Conservation (phyloP, 2,113 vertebrate genomes). For the Rhinopomastus cyanomelas region DNA sequence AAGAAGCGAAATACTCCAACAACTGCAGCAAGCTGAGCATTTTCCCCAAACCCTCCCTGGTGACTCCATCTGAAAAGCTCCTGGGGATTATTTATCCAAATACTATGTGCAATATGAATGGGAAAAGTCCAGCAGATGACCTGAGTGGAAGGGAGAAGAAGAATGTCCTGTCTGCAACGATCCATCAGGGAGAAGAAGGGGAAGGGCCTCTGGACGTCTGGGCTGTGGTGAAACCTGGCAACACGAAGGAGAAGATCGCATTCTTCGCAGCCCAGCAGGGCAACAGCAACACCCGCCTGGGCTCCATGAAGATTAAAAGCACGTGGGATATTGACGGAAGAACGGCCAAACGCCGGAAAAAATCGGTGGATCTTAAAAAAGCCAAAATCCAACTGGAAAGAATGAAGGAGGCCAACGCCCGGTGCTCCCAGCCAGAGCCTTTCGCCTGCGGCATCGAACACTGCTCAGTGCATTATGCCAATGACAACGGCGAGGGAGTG, state of each 20-base stretch:
- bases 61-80: slow-evolving; percentile 73
- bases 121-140: slow-evolving; percentile 59
- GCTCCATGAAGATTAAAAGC: slow-evolving; percentile 85
- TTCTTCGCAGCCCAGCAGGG: slow-evolving; percentile 88
- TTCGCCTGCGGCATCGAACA: slow-evolving; percentile 73
- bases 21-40: slow-evolving; percentile 60
- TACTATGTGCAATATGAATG: slow-evolving; percentile 76
- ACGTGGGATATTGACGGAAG: slow-evolving; percentile 85
- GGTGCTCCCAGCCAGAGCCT: slow-evolving; percentile 71
- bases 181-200: slow-evolving; percentile 79
- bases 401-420: slow-evolving; percentile 66
- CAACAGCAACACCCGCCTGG: slow-evolving; percentile 42
- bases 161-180: slow-evolving; percentile 43
- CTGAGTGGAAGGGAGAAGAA: slow-evolving; percentile 63
- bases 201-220: slow-evolving; percentile 84
- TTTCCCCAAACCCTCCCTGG: slow-evolving; percentile 57
- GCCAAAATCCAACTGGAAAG: slow-evolving; percentile 75
- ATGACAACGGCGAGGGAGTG: slow-evolving; percentile 25
- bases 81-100: slow-evolving; percentile 81
- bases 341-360: slow-evolving; percentile 84
- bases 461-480: slow-evolving; percentile 72
- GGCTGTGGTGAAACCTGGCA: slow-evolving; percentile 92
- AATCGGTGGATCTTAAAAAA: slow-evolving; percentile 79
- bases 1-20: slow-evolving; percentile 65
- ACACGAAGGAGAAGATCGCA: slow-evolving; percentile 95